Base-by-base conservation (phyloP, 2,113 vertebrate species). In the Xenopus borealis region DNA sequence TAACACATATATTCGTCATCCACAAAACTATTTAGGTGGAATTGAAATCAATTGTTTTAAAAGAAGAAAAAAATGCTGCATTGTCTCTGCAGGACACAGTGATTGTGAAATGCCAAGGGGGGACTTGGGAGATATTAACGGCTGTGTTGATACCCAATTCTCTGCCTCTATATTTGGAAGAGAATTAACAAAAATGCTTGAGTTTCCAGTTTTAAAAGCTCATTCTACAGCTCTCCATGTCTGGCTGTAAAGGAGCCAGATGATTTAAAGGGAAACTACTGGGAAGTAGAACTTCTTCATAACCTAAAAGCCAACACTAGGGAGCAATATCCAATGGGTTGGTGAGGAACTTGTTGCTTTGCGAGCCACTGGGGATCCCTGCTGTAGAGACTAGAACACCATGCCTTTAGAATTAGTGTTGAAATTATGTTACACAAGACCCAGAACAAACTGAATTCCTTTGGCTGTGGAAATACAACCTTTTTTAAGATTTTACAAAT, bases 1-100 rank as follows among this genome's bases (percentile, higher is more conserved):
- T 23, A 46, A 55, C 55, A 27, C 53, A 62, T 19, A 57, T 72
- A 53, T 52, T 70, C 59, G 20, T 23, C 69, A 57, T 62, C 57
- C 20, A 47, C 12, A 30, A 62, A 33, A 62, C 67, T 57, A 46
- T 62, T 70, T 47, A 53, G 16, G 47, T 64, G 71, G 16, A 52
- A 50, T 71, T 74, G 64, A 69, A 71, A 61, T 78, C 59, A 63
- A 13, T 71, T 78, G 27, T 45, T 65, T 68, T 69, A 30, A 62
- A 66, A 63, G 57, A 30, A 74, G 23, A 64, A 30, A 44, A 68
- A 53, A 55, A 59, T 62, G 44, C n/a, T 23, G 55, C 57, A 20
- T 61, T 62, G 52, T 71, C 68, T 74, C 71, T 59, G 17, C 30
- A 75, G 58, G 17, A 50, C 44, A 13, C 33, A 45, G 69, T 69